Percentiles rank a stretch among this genome's conserved stretches.
These are phyloP conservation scores for Ornithoptera priamus DNA, from an alignment of 2,888 invertebrate species.

Conservation along the genomic window DNA sequence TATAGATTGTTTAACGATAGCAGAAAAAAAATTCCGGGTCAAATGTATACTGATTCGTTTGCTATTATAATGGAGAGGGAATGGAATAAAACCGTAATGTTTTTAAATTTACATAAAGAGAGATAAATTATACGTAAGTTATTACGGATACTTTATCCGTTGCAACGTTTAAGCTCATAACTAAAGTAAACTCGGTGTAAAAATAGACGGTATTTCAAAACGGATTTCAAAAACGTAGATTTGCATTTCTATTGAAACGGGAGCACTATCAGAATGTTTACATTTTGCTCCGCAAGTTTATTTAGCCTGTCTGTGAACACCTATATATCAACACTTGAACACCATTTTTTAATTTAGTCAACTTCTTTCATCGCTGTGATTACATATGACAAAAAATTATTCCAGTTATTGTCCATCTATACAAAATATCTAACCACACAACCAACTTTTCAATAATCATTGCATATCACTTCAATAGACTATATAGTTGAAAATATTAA, in stretches of 20 bases:
- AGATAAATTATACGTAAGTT: not conserved
- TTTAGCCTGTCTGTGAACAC: conserved; percentile 4
- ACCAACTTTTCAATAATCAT: too few relatives aligned
- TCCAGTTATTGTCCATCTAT: too few relatives aligned
- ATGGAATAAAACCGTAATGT: too few relatives aligned
- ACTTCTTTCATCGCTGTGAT: too few relatives aligned
- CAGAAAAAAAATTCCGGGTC: too few relatives aligned
- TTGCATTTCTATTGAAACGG: conserved; percentile 24
- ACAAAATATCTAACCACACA: too few relatives aligned
- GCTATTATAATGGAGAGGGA: too few relatives aligned
- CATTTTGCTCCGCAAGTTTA: conserved; percentile 17
- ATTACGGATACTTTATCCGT: conserved; percentile 6
- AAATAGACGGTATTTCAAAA: conserved; percentile 19
- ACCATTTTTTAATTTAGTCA: not conserved
- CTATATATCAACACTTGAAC: not conserved
- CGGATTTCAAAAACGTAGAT: conserved; percentile 24
- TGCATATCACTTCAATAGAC: too few relatives aligned
- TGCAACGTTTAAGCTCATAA: conserved; percentile 7
- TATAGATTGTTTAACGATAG: too few relatives aligned
- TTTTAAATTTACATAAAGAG: not conserved
- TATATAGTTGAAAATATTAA: too few relatives aligned
- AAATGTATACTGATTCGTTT: too few relatives aligned
- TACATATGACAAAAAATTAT: too few relatives aligned
- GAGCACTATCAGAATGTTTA: conserved; percentile 11
- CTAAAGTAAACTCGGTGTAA: conserved; percentile 20